Evolutionary conservation across 2,113 vertebrate species (phyloP).

Genomic region (Tapirus terrestris): DNA sequence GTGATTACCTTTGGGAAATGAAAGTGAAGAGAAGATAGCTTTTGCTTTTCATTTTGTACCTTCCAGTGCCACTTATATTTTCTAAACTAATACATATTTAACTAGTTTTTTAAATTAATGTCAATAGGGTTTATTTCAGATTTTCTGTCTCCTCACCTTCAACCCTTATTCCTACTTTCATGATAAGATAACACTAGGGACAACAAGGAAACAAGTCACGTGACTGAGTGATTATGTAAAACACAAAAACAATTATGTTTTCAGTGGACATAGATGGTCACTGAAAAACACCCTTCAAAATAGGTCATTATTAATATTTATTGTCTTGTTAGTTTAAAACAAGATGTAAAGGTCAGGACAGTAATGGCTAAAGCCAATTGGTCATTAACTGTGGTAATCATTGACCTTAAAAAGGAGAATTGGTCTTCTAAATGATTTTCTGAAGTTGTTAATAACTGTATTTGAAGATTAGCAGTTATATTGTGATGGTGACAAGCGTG

Average conservation of each 20-base stretch:
- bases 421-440: slow-evolving; percentile 74
- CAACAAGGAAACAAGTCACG: slow-evolving; percentile 28
- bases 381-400: slow-evolving; percentile 75
- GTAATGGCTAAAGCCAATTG: slow-evolving; percentile 64
- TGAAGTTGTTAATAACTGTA: slow-evolving; percentile 72
- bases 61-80: background rate
- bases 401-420: slow-evolving; percentile 76
- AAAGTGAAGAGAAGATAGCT: background rate
- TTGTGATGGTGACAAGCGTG: slow-evolving; percentile 67
- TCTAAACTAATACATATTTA: background rate
- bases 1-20: background rate
- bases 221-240: slow-evolving; percentile 50
- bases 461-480: slow-evolving; percentile 76
- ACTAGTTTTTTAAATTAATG: background rate
- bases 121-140: background rate
- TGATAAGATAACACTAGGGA: slow-evolving; percentile 36
- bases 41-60: slow-evolving; percentile 32
- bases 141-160: background rate
- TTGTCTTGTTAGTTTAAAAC: slow-evolving; percentile 69
- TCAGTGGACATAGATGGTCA: slow-evolving; percentile 31
- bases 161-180: slow-evolving; percentile 8
- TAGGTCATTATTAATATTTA: slow-evolving; percentile 66
- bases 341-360: slow-evolving; percentile 64
- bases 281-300: slow-evolving; percentile 59
- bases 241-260: slow-evolving; percentile 59